Base-by-base conservation (phyloP, 2,797 vertebrate genomes). In the Gorsachius magnificus region DNA sequence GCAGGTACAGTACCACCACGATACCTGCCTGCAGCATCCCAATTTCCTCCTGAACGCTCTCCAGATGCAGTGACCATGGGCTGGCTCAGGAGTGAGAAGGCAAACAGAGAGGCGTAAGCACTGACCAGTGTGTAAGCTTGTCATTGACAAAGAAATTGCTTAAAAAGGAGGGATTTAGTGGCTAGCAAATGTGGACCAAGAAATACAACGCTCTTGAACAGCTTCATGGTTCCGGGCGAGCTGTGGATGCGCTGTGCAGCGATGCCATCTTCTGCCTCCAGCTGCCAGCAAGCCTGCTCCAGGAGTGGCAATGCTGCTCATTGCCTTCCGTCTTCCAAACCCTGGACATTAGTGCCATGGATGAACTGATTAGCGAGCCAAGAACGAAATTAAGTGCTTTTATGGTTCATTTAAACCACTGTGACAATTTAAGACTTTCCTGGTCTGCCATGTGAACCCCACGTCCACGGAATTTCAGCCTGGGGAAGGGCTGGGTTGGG, bases 231-330 rank as follows among this genome's bases (percentile, higher is more conserved):
- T 70, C 24, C 45, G 13, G 84, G 71, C 0, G 8, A 65, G 83
- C 43, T 18, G 83, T 50, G 29, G 50, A 22, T 2, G 2, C 3
- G 18, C 13, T 50, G 36, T 35, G 50, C 21, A 15, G 51, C 1
- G 2, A 77, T 77, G 71, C 25, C 65, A 77, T 65, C 90, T 65
- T 58, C 78, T 41, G 64, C 71, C 33, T 35, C n/a, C 65, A 45
- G 77, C 48, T 2, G 2, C 21, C 0, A 2, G 38, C 3, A 21
- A 48, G 46, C 35, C 14, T 0, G 1, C 65, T 21, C 57, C 45
- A 57, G 41, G 41, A 43, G 41, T 16, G 6, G 41, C 41, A 16
- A 28, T 2, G 46, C 61, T 41, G 61, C 58, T 54, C 46, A 8
- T 9, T 6, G 9, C 26, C 2, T 22, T 31, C 38, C 9, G 3